phyloP scores from a whole-genome alignment of 2,113 vertebrate genomes.

The Notarius lentiginosus region DNA sequence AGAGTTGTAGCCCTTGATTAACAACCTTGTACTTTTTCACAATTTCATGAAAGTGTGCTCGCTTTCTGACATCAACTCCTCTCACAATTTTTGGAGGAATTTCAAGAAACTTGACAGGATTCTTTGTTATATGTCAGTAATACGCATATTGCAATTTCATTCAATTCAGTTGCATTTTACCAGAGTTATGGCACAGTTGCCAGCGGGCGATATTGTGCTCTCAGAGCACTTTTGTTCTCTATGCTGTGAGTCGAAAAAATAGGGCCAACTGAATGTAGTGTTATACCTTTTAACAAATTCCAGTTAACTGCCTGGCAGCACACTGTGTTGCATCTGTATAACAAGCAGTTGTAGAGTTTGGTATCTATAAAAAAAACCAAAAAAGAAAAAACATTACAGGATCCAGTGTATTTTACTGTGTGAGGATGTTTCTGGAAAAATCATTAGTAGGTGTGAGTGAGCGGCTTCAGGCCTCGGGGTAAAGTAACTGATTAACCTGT shows the following conservation, averaged over 20 bases:
- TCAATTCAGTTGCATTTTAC: too few relatives aligned
- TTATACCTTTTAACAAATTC: conserved; percentile 17
- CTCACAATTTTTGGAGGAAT: too few relatives aligned
- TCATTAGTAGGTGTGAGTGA: conserved; percentile 71
- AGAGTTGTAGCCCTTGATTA: too few relatives aligned
- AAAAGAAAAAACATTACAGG: conserved; percentile 43
- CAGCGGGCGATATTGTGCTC: too few relatives aligned
- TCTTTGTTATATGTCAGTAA: too few relatives aligned
- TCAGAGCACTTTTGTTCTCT: neutral
- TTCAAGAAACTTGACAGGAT: too few relatives aligned
- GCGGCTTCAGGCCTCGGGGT: conserved; percentile 61
- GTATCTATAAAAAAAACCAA: conserved; percentile 44
- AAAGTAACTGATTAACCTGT: conserved; percentile 39
- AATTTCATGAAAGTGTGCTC: too few relatives aligned
- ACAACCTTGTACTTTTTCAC: too few relatives aligned
- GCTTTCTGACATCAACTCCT: too few relatives aligned
- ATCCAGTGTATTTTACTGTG: conserved; percentile 45
- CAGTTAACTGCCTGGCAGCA: conserved; percentile 11
- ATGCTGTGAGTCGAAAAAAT: neutral
- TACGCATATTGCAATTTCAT: too few relatives aligned
- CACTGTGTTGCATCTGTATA: conserved; percentile 5
- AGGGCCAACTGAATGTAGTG: neutral
- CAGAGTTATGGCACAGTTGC: too few relatives aligned
- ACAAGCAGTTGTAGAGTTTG: conserved; percentile 31
- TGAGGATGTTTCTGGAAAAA: conserved; percentile 60